phyloP scores from a whole-genome alignment of 2,113 vertebrate species.

The Callithrix jacchus region DNA sequence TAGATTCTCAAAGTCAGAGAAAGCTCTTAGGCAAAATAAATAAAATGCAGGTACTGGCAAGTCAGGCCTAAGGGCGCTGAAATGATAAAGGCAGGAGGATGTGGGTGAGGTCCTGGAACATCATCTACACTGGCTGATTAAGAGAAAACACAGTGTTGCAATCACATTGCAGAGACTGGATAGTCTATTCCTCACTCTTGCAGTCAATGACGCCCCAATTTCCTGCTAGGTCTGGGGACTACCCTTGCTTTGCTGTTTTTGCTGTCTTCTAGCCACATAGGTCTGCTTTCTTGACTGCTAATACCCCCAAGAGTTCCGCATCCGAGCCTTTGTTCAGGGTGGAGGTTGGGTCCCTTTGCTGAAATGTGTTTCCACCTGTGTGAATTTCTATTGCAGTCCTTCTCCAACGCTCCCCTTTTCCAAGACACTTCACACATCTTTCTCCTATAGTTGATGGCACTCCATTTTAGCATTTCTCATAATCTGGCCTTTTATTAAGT shows the following conservation, averaged over 20 bases:
- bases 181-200: background rate
- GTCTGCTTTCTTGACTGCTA: background rate
- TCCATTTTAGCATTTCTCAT: background rate
- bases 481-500: background rate
- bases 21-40: background rate
- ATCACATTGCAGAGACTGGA: accelerated
- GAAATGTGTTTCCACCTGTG: background rate
- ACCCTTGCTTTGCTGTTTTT: background rate
- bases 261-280: background rate
- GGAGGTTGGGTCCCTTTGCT: background rate
- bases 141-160: background rate
- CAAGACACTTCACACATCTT: background rate
- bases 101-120: background rate
- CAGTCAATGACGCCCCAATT: accelerated
- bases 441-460: background rate
- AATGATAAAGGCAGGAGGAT: background rate
- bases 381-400: background rate
- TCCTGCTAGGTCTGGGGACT: background rate
- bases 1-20: background rate
- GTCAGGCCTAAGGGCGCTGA: background rate
- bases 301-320: background rate
- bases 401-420: background rate
- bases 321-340: background rate
- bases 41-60: background rate
- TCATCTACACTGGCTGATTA: background rate